These are phyloP conservation scores for Lepas anatifera DNA, from an alignment of 2,888 invertebrate species.

Conservation along the genomic window DNA sequence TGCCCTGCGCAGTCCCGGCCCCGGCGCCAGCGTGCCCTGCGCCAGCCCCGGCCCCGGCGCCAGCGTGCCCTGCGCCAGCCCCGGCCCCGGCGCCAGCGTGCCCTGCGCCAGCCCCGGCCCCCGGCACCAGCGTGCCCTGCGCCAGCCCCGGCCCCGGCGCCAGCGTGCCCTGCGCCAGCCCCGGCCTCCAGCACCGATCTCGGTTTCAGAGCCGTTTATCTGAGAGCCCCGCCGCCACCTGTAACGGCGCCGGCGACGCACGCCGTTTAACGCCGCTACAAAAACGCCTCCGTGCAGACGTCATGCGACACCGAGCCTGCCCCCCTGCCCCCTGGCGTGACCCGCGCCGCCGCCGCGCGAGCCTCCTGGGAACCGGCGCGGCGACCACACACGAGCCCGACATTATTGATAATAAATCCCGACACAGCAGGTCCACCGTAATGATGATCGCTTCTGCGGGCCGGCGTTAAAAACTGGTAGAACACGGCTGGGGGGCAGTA, in stretches of 20 bases:
- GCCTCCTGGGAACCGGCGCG: background rate
- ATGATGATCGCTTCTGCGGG: background rate
- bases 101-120: no score
- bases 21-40: no score
- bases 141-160: no score
- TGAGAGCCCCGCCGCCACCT: background rate
- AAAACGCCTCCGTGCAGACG: background rate
- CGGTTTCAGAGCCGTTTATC: no score
- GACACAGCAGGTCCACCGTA: background rate
- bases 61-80: no score
- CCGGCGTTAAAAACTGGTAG: background rate
- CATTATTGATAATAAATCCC: conserved; percentile 9
- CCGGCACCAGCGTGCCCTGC: no score
- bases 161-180: no score
- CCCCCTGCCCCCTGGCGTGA: background rate
- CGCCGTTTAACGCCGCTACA: background rate
- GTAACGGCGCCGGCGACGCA: background rate
- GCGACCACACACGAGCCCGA: background rate
- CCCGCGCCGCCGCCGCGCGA: background rate
- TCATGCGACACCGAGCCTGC: background rate
- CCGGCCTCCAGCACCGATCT: no score
- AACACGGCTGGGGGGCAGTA: background rate
- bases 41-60: no score
- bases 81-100: no score
- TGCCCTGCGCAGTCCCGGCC: no score